A percentile compares a stretch with the other conserved stretches of the same genome.
Conservation (phyloP, 37 sponge, comb jelly and placozoan genomes). For the Amphimedon queenslandica region DNA sequence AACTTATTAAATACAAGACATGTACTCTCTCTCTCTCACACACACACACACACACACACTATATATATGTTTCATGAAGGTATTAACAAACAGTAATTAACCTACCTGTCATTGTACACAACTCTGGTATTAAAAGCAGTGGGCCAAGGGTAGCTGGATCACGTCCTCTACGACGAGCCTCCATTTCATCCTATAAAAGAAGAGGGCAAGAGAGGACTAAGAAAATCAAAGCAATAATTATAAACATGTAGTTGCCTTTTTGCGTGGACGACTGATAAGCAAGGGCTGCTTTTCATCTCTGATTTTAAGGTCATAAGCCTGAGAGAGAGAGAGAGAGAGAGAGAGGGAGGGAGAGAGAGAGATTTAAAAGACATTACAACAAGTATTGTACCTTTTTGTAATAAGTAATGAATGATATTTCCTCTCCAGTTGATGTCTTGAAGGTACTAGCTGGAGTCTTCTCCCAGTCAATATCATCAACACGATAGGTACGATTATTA, state of each 20-base stretch:
- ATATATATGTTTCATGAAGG: too few relatives aligned
- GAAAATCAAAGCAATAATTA: not conserved
- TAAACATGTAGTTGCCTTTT: not conserved
- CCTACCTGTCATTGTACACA: constrained; percentile 83
- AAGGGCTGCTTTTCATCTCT: constrained; percentile 79
- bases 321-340: not conserved
- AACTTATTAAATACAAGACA: too few relatives aligned
- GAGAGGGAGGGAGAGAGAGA: not conserved
- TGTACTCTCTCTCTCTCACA: too few relatives aligned
- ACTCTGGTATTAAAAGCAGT: constrained; percentile 85
- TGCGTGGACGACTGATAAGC: constrained; percentile 75
- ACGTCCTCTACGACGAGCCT: constrained; percentile 36
- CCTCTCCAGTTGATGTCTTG: constrained; percentile 32
- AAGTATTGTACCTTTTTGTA: constrained; percentile 45
- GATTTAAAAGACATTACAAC: not conserved
- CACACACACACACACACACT: too few relatives aligned
- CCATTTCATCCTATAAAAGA: not conserved
- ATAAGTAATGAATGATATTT: constrained; percentile 73
- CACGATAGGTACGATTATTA: constrained; percentile 94
- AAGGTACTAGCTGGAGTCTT: constrained; percentile 70
- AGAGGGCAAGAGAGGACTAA: not conserved
- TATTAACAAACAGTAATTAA: too few relatives aligned
- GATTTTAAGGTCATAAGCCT: constrained; percentile 60
- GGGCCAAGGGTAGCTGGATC: constrained; percentile 26
- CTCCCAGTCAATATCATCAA: constrained; percentile 95